Percentiles rank a stretch among this genome's conserved stretches.
Evolutionary conservation across 2,888 invertebrate genomes (phyloP).

Genomic region (Andrena trimmerana): DNA sequence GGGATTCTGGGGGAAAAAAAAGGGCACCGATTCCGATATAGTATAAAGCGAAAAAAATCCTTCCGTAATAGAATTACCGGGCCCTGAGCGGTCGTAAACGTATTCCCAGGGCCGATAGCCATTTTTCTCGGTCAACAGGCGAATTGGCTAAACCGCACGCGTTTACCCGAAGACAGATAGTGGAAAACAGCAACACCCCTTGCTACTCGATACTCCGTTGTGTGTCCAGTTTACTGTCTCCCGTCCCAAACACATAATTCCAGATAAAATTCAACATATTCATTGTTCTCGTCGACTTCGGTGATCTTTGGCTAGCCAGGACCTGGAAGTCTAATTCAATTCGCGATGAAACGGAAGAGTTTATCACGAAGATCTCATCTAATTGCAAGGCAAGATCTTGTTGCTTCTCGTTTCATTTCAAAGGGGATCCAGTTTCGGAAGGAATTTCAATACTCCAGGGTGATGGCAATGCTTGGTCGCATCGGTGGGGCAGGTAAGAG

Average conservation of each 20-base stretch:
- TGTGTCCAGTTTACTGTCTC: conserved; percentile 38
- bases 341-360: neutral
- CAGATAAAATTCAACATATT: neutral
- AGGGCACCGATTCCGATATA: conserved; percentile 75
- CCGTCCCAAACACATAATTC: neutral
- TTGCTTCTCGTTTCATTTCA: neutral
- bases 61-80: conserved; percentile 84
- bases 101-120: conserved; percentile 85
- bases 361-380: neutral
- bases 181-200: conserved; percentile 74
- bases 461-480: conserved; percentile 43
- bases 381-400: neutral
- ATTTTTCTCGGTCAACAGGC: conserved; percentile 85
- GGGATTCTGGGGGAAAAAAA: conserved; percentile 58
- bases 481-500: conserved; percentile 69
- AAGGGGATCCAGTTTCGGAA: conserved; percentile 6
- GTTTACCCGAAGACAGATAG: conserved; percentile 83
- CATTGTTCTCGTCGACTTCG: neutral
- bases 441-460: conserved; percentile 56
- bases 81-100: conserved; percentile 84
- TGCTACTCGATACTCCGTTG: conserved; percentile 49
- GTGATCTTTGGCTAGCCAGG: neutral
- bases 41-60: conserved; percentile 83
- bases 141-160: conserved; percentile 83
- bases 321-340: neutral